Evolutionary conservation across 2,113 vertebrate genomes (phyloP).

Genomic region (Forbesichthys papilliferus): DNA sequence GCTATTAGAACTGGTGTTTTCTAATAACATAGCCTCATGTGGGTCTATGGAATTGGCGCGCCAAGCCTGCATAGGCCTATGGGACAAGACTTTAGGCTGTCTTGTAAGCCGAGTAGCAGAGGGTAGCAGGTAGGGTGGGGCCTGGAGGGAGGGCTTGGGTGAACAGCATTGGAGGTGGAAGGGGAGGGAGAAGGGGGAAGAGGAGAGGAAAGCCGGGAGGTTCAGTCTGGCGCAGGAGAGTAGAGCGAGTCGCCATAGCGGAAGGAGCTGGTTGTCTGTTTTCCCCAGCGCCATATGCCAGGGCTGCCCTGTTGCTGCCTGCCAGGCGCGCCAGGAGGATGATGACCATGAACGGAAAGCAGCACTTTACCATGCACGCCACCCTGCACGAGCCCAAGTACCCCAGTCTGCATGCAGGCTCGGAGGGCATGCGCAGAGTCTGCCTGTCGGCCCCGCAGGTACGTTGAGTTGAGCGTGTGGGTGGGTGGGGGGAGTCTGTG

Average conservation of each 20-base stretch:
- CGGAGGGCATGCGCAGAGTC: conserved; percentile 93
- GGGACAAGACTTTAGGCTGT: conserved; percentile 27
- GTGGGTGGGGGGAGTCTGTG: conserved; percentile 25
- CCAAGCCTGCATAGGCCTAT: conserved; percentile 33
- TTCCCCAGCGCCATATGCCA: conserved; percentile 76
- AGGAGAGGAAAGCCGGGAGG: conserved; percentile 19
- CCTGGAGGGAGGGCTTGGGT: conserved; percentile 19
- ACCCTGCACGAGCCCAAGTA: conserved; percentile 91
- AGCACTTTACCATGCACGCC: conserved; percentile 90
- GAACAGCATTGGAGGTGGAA: conserved; percentile 59
- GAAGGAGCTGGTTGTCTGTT: conserved; percentile 55
- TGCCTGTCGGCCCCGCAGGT: conserved; percentile 95
- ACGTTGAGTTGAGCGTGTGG: conserved; percentile 76
- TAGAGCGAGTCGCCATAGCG: conserved; percentile 53
- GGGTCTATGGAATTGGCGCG: not conserved
- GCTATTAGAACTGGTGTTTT: no score
- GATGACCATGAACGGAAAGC: conserved; percentile 96
- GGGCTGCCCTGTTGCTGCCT: conserved; percentile 71
- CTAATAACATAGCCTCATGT: no score
- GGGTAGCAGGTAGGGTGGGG: conserved; percentile 70
- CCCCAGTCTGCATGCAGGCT: conserved; percentile 84
- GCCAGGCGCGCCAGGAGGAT: conserved; percentile 78
- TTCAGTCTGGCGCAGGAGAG: conserved; percentile 80
- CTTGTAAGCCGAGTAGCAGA: conserved; percentile 83
- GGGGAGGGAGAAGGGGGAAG: conserved; percentile 62